Base-by-base conservation (phyloP, 2,797 vertebrate genomes). In the Zonotrichia albicollis region DNA sequence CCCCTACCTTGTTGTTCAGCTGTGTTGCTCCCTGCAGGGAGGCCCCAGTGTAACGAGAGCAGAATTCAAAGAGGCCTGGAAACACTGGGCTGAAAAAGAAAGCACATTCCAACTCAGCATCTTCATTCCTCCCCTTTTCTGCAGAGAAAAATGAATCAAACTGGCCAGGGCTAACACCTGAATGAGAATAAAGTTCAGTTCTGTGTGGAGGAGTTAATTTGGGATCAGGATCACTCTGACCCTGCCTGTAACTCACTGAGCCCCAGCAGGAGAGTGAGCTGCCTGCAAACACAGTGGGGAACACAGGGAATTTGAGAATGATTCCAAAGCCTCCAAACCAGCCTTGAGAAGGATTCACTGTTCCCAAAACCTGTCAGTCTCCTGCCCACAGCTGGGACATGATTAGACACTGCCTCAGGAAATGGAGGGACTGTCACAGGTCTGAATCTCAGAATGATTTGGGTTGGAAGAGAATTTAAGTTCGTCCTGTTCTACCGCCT, bases 21-120 rank as follows among this genome's bases (percentile, higher is more conserved):
- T 99, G 99, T 6, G 99, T 99, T 16, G 99, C 99, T 97, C 99
- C 99, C 87, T 99, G 99, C 80, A 99, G 97, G 48, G 99, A 99
- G 22, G 99, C 99, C 21, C 99, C 99, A 1, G 99, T 99, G 92
- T 99, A 99, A 89, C 99, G 98, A 84, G 99, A 99, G 82, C 99
- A 99, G 95, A 99, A 99, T 84, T 99, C 99, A 95, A 99, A 99
- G 38, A 99, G 98, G 58, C 99, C 99, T 50, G 99, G 99, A 96
- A 99, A 99, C 89, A 99, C 99, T 4, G 99, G 99, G 97, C 99
- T 99, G 92, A 30, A 95, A 92, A 53, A 88, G 36, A 91, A 90
- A 79, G 4, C 43, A 27, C 1, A 43, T 6, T 74, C 34, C 65
- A 42, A 72, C 46, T n/a, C 30, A 30, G 55, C 79, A n/a, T 26